Percentiles rank a stretch among this genome's conserved stretches.
These are phyloP conservation scores for Heliconius hewitsoni DNA, from an alignment of 1,140 invertebrate species.

Conservation along the genomic window DNA sequence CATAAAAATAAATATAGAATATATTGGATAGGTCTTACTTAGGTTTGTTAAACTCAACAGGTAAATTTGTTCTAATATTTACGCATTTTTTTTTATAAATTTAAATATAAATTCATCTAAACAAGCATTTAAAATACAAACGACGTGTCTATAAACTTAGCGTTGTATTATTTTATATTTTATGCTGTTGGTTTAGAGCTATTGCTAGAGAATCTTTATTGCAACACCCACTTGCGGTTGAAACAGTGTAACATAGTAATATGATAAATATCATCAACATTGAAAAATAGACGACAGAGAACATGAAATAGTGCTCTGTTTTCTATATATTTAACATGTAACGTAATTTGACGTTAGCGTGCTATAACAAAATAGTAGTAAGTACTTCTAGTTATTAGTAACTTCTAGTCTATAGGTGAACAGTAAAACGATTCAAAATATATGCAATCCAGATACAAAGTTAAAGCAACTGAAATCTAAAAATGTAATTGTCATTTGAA, in stretches of 20 bases:
- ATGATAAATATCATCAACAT: not conserved
- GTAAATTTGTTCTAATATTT: too few relatives aligned
- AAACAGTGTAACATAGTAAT: not conserved
- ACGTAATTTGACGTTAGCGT: too few relatives aligned
- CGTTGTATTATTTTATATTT: conserved; percentile 4
- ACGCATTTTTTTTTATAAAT: not conserved
- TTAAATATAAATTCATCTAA: not conserved
- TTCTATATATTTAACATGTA: too few relatives aligned
- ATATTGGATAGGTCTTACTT: too few relatives aligned
- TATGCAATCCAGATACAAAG: not conserved
- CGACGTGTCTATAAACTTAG: not conserved
- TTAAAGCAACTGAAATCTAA: not conserved
- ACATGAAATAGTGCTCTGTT: not conserved
- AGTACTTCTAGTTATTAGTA: too few relatives aligned
- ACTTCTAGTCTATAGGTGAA: too few relatives aligned
- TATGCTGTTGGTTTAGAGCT: conserved; percentile 12
- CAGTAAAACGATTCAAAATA: too few relatives aligned
- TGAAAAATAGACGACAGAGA: not conserved
- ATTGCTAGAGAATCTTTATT: conserved; percentile 11
- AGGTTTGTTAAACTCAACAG: too few relatives aligned
- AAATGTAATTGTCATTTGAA: not conserved
- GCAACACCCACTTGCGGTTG: not conserved
- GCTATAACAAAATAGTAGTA: too few relatives aligned
- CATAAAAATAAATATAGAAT: too few relatives aligned
- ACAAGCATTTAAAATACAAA: not conserved